Evolutionary conservation across 1,140 invertebrate species (phyloP).

Genomic region (Belonocnema kinseyi): DNA sequence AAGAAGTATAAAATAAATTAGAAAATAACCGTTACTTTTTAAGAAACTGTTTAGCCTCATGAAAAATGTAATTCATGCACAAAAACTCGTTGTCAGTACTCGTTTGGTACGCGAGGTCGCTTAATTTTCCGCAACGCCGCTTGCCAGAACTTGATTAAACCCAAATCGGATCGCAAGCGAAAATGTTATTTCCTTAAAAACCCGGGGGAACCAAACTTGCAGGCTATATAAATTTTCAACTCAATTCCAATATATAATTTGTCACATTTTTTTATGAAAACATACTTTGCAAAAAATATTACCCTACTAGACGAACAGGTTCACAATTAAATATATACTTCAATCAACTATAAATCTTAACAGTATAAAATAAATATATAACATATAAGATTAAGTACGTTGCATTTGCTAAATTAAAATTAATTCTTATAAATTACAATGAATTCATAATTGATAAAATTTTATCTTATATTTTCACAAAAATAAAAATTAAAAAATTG

Average conservation of each 20-base stretch:
- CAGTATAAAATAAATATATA: too few species aligned
- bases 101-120: conserved; percentile 16
- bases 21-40: background rate
- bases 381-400: too few species aligned
- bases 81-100: conserved; percentile 10
- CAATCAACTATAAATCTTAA: too few species aligned
- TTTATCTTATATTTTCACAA: too few species aligned
- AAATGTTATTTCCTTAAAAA: conserved; percentile 30
- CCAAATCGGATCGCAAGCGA: conserved; percentile 25
- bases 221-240: conserved; percentile 20
- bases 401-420: too few species aligned
- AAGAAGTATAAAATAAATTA: background rate
- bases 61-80: background rate
- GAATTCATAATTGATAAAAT: too few species aligned
- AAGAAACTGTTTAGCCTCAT: background rate
- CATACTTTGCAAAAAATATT: background rate
- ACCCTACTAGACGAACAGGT: too few species aligned
- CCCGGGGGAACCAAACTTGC: conserved; percentile 26
- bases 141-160: conserved; percentile 30
- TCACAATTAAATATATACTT: too few species aligned
- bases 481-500: too few species aligned
- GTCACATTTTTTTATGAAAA: background rate
- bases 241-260: background rate
- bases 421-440: too few species aligned
- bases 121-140: conserved; percentile 30